phyloP scores from a whole-genome alignment of 2,797 vertebrate genomes.

The Chelonia mydas region DNA sequence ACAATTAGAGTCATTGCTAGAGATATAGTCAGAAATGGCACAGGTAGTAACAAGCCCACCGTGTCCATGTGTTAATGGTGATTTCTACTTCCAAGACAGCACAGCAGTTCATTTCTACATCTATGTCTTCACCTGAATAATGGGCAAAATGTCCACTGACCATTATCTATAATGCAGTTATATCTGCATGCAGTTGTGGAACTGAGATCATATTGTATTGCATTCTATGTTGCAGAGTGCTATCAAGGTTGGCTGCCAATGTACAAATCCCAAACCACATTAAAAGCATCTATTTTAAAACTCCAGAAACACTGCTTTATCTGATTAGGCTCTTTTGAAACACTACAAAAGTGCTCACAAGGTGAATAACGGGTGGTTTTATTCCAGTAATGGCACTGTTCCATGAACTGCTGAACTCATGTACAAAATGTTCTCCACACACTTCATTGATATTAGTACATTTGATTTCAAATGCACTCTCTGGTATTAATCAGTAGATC shows the following conservation, averaged over 20 bases:
- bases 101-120: conserved; percentile 8
- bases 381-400: conserved; percentile 35
- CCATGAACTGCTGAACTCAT: conserved; percentile 56
- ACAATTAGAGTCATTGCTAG: not conserved
- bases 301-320: not conserved
- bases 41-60: not conserved
- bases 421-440: conserved; percentile 62
- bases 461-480: conserved; percentile 58
- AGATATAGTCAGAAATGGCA: not conserved
- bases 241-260: conserved; percentile 11
- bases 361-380: conserved; percentile 5
- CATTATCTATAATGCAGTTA: conserved; percentile 10
- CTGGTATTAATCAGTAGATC: conserved; percentile 54
- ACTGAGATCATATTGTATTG: not conserved
- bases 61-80: not conserved
- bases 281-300: conserved; percentile 43
- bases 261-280: not conserved
- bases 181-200: not conserved
- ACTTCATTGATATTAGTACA: conserved; percentile 39
- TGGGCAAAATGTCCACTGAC: conserved; percentile 21
- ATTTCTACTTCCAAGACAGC: conserved; percentile 11
- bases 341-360: not conserved
- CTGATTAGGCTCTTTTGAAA: conserved; percentile 46
- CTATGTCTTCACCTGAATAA: conserved; percentile 14
- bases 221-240: not conserved